Evolutionary conservation across 2,888 invertebrate species (phyloP).

Genomic region (Drosophila buzzatii): DNA sequence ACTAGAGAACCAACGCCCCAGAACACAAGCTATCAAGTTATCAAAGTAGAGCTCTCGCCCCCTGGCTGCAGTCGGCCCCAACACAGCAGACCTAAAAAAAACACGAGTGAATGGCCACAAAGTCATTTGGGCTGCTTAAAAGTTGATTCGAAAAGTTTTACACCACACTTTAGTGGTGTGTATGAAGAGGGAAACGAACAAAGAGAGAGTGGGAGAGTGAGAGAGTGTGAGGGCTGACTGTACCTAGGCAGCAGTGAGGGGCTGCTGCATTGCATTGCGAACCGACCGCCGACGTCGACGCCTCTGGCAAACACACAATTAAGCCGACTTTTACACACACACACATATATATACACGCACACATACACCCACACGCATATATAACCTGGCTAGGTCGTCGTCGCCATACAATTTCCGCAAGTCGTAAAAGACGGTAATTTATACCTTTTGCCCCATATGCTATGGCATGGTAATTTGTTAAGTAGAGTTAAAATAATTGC

Average conservation of each 20-base stretch:
- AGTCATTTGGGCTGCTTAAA: conserved; percentile 79
- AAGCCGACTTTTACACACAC: conserved; percentile 47
- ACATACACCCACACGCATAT: conserved; percentile 25
- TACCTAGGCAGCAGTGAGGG: conserved; percentile 27
- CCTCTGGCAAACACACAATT: conserved; percentile 73
- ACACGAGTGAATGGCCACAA: conserved; percentile 62
- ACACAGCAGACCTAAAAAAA: too few species aligned
- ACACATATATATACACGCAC: conserved; percentile 31
- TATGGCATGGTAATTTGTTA: conserved; percentile 86
- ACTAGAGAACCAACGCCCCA: conserved; percentile 11
- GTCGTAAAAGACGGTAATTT: conserved; percentile 82
- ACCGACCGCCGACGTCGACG: conserved; percentile 48
- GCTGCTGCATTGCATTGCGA: conserved; percentile 22
- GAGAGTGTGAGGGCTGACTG: conserved; percentile 15
- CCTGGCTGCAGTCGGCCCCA: background rate
- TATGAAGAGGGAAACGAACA: background rate
- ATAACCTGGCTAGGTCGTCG: conserved; percentile 52
- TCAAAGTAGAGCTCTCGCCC: conserved; percentile 50
- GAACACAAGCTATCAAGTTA: conserved; percentile 77
- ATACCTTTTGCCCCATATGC: conserved; percentile 84
- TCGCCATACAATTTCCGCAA: conserved; percentile 81
- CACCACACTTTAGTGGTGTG: conserved; percentile 51
- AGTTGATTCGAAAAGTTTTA: conserved; percentile 79
- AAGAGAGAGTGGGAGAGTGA: background rate
- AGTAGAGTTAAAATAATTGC: conserved; percentile 86